A percentile compares a stretch with the other conserved stretches of the same genome.
Evolutionary conservation across 2,113 vertebrate genomes (phyloP).

Genomic region (Sprattus sprattus): DNA sequence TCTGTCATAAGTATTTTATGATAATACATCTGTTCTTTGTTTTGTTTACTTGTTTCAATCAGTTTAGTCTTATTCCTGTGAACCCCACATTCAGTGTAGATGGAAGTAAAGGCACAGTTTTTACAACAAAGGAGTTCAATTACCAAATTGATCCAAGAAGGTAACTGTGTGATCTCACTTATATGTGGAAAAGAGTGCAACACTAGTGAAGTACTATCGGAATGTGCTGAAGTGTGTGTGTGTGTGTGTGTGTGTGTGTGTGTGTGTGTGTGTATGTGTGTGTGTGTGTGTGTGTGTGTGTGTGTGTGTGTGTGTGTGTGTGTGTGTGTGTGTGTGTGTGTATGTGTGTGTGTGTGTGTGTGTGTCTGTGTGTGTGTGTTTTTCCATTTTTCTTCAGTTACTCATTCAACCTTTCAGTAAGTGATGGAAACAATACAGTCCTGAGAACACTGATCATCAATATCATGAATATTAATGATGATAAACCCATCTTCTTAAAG

Average conservation of each 20-base stretch:
- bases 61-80: conserved; percentile 32
- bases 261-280: neutral
- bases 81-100: conserved; percentile 27
- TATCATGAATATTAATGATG: conserved; percentile 37
- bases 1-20: neutral
- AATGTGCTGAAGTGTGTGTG: neutral
- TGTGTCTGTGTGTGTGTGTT: neutral
- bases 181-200: neutral
- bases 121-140: conserved; percentile 34
- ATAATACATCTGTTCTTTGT: neutral
- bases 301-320: neutral
- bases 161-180: conserved; percentile 8
- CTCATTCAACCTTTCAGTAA: conserved; percentile 26
- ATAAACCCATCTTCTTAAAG: conserved; percentile 39
- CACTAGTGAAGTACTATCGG: neutral
- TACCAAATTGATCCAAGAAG: conserved; percentile 33
- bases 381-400: conserved; percentile 26
- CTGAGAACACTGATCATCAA: conserved; percentile 24
- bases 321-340: neutral
- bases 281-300: neutral
- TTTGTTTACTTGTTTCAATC: neutral
- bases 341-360: neutral
- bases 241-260: neutral
- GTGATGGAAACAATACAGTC: conserved; percentile 23
- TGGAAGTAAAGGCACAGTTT: conserved; percentile 11